These are phyloP conservation scores for Astreopora myriophthalma DNA, from an alignment of 64 coral and sea anemone genomes.

Conservation along the genomic window DNA sequence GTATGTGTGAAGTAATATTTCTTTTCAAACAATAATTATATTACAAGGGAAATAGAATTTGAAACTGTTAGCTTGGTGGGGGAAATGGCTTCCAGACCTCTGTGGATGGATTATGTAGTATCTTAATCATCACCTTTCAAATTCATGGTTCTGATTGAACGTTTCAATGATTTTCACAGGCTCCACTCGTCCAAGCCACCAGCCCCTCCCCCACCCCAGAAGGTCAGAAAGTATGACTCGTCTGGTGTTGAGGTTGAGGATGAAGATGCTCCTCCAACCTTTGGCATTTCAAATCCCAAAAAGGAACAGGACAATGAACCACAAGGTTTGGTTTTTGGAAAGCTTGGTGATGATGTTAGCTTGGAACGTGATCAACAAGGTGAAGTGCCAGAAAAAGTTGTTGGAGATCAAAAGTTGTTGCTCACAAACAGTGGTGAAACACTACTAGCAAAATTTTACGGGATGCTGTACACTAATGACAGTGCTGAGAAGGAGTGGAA, in stretches of 20 bases:
- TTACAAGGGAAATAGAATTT: background rate
- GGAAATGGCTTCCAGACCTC: background rate
- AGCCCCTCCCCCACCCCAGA: slow-evolving; percentile 56
- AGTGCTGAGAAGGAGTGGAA: slow-evolving; percentile 76
- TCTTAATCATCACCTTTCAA: no score
- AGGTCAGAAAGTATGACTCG: slow-evolving; percentile 68
- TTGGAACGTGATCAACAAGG: background rate
- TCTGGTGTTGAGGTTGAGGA: slow-evolving; percentile 47
- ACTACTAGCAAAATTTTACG: slow-evolving; percentile 81
- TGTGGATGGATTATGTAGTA: no score
- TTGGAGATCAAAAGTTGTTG: slow-evolving; percentile 54
- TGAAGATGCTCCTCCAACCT: slow-evolving; percentile 46
- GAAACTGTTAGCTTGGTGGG: background rate
- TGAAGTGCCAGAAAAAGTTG: background rate
- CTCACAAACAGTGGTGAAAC: slow-evolving; percentile 67
- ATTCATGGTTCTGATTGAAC: background rate
- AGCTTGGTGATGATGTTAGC: slow-evolving; percentile 49
- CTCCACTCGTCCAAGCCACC: slow-evolving; percentile 33
- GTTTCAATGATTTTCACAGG: slow-evolving; percentile 1
- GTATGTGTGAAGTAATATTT: background rate
- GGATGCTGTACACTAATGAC: slow-evolving; percentile 80
- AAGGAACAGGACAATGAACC: slow-evolving; percentile 69
- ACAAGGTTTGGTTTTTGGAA: slow-evolving; percentile 61
- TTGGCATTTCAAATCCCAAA: slow-evolving; percentile 55
- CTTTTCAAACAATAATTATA: background rate